phyloP scores from a whole-genome alignment of 2,797 vertebrate genomes.

The Heteromormyrus szaboi region DNA sequence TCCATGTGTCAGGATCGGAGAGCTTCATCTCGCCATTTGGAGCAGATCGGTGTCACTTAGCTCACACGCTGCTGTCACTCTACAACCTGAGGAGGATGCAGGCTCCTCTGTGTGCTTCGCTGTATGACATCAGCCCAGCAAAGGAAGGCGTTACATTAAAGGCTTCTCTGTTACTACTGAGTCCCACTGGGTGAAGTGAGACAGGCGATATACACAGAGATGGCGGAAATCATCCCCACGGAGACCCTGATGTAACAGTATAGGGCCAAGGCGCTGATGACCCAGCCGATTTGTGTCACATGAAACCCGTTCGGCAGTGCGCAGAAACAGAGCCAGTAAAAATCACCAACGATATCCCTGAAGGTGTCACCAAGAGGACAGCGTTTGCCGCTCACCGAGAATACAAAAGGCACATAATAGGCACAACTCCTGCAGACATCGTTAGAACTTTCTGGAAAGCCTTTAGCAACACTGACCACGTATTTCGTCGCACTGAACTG shows the following conservation, averaged over 20 bases:
- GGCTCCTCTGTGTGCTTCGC: slow-evolving; percentile 11
- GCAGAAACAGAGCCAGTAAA: not conserved
- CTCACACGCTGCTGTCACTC: slow-evolving; percentile 36
- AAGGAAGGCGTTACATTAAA: slow-evolving; percentile 25
- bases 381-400: no score
- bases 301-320: not conserved
- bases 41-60: slow-evolving; percentile 36
- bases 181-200: slow-evolving; percentile 27
- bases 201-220: slow-evolving; percentile 32
- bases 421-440: not conserved
- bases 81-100: not conserved
- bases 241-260: not conserved
- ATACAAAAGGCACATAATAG: not conserved
- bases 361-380: no score
- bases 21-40: slow-evolving; percentile 39
- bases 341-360: not conserved
- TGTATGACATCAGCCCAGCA: slow-evolving; percentile 27
- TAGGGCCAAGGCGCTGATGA: not conserved
- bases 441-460: not conserved
- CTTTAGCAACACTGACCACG: not conserved
- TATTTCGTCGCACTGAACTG: not conserved
- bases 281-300: not conserved
- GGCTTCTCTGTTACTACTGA: slow-evolving; percentile 32
- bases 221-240: slow-evolving; percentile 29
- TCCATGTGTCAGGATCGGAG: slow-evolving; percentile 31